Percentiles rank a stretch among this genome's conserved stretches.
Evolutionary conservation across 37 sponge, comb jelly and placozoan species (phyloP).

Genomic region (Hexactinellida sp.): DNA sequence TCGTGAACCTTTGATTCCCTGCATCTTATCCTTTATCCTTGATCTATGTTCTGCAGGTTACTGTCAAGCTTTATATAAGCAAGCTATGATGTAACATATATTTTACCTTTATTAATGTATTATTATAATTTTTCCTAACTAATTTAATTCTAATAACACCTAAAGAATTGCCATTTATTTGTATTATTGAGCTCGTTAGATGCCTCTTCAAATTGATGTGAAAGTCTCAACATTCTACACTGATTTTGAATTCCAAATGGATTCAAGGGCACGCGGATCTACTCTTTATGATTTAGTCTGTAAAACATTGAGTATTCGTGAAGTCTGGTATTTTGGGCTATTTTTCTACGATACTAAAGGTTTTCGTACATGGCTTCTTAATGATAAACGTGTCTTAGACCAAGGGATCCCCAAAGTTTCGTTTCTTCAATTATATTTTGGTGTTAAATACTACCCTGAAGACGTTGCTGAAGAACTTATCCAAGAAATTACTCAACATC

Average conservation of each 20-base stretch:
- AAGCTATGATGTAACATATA: too few relatives aligned
- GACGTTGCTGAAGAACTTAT: background rate
- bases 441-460: background rate
- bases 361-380: background rate
- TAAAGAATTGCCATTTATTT: too few relatives aligned
- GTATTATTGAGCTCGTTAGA: background rate
- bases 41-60: too few relatives aligned
- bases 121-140: too few relatives aligned
- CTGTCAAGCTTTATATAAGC: too few relatives aligned
- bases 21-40: too few relatives aligned
- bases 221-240: background rate
- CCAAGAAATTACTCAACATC: background rate
- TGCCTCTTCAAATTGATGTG: background rate
- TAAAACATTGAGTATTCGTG: background rate
- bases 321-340: background rate
- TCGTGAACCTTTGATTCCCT: too few relatives aligned
- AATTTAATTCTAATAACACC: too few relatives aligned
- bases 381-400: background rate
- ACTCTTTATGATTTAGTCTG: background rate
- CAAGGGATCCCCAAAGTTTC: background rate
- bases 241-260: background rate
- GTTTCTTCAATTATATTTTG: background rate
- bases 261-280: background rate
- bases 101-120: too few relatives aligned
- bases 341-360: background rate